phyloP scores from a whole-genome alignment of 2,797 vertebrate species.

The Malacoraja senta region DNA sequence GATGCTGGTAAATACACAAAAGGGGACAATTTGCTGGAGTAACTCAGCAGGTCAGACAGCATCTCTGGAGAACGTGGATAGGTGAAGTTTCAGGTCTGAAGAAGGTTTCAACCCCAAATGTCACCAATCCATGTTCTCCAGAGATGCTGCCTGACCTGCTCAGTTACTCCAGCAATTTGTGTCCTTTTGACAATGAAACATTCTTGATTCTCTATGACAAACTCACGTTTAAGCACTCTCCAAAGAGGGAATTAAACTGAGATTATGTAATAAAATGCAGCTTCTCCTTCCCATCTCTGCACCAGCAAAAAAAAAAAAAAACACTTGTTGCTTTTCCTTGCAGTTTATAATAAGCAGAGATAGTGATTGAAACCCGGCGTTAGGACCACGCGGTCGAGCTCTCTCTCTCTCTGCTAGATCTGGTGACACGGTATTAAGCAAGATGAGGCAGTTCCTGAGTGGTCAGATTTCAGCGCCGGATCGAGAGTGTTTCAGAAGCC shows the following conservation, averaged over 20 bases:
- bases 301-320: background rate
- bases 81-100: too few relatives aligned
- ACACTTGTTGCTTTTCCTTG: background rate
- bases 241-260: background rate
- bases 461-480: slow-evolving; percentile 33
- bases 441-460: slow-evolving; percentile 30
- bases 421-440: slow-evolving; percentile 9
- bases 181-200: too few relatives aligned
- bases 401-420: background rate
- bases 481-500: slow-evolving; percentile 11
- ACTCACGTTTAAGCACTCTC: background rate
- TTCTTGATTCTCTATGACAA: too few relatives aligned
- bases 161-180: too few relatives aligned
- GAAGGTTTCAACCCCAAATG: too few relatives aligned
- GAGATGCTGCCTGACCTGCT: too few relatives aligned
- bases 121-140: too few relatives aligned
- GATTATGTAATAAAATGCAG: background rate
- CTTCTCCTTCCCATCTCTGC: background rate
- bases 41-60: too few relatives aligned
- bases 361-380: background rate
- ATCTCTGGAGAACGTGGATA: too few relatives aligned
- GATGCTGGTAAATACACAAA: too few relatives aligned
- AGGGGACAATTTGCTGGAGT: too few relatives aligned
- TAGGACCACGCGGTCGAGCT: background rate
- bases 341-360: background rate